Conservation (phyloP, 2,113 vertebrate species). For the Stigmatopora argus region DNA sequence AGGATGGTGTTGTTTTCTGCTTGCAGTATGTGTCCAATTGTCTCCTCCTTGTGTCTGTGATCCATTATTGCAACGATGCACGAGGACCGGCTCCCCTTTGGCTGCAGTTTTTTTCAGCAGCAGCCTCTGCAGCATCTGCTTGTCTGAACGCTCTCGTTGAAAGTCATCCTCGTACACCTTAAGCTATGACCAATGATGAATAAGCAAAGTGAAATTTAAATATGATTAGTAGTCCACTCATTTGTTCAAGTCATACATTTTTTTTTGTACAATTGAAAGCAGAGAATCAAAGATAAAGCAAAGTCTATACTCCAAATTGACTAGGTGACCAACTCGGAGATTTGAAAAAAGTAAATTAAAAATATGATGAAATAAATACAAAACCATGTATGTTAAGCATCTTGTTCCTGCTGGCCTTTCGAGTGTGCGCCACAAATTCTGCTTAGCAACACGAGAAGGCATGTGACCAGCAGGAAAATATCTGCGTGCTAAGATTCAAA, state of each 20-base stretch:
- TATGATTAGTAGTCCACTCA: neutral
- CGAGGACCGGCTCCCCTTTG: slow-evolving; percentile 54
- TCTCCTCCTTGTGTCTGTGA: slow-evolving; percentile 48
- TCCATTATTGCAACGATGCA: slow-evolving; percentile 73
- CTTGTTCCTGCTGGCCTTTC: neutral
- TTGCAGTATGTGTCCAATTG: slow-evolving; percentile 36
- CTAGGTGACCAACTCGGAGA: no score
- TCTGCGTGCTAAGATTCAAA: neutral
- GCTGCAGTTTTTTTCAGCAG: slow-evolving; percentile 61
- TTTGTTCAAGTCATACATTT: neutral
- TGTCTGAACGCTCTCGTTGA: slow-evolving; percentile 71
- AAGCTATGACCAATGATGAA: slow-evolving; percentile 49
- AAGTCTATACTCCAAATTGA: no score
- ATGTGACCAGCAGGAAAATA: neutral
- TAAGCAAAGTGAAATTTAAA: neutral
- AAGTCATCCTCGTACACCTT: slow-evolving; percentile 78
- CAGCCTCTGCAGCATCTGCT: slow-evolving; percentile 73
- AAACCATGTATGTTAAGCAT: neutral
- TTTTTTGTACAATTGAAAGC: neutral
- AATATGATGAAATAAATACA: no score
- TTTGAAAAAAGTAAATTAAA: no score
- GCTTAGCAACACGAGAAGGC: neutral
- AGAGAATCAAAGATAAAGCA: neutral
- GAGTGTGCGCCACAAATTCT: neutral
- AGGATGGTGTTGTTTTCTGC: slow-evolving; percentile 42